Percentiles rank a stretch among this genome's conserved stretches.
phyloP scores from a whole-genome alignment of 2,113 vertebrate genomes.

The Cephalopterus ornatus region DNA sequence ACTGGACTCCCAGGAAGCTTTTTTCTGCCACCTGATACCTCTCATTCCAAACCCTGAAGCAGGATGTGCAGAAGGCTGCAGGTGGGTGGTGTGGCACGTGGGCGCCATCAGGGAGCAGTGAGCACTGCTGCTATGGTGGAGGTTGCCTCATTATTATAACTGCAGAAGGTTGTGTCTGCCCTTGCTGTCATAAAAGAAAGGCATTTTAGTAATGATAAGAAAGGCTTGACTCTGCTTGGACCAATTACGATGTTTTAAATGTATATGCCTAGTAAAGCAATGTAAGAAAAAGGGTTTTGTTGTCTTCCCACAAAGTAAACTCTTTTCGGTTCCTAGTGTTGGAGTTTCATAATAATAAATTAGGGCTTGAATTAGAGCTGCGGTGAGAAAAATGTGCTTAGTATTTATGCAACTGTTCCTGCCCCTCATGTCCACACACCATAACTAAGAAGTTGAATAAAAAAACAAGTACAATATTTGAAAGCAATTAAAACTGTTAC shows the following conservation, averaged over 20 bases:
- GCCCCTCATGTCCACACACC: not conserved
- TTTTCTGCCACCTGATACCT: not conserved
- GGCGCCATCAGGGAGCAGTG: accelerated
- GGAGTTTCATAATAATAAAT: not conserved
- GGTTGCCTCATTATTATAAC: not conserved
- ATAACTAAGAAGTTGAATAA: not conserved
- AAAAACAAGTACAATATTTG: not conserved
- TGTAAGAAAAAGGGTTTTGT: not conserved
- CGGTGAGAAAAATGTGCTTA: not conserved
- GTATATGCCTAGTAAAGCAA: not conserved
- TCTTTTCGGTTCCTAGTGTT: not conserved
- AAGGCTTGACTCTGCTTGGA: not conserved
- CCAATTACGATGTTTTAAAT: not conserved
- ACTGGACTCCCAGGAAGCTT: not conserved
- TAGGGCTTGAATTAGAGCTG: not conserved
- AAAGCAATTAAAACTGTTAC: not conserved
- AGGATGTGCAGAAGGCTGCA: not conserved
- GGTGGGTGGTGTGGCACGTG: not conserved
- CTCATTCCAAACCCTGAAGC: not conserved
- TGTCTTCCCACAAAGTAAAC: not conserved
- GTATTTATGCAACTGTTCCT: not conserved
- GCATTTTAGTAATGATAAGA: not conserved
- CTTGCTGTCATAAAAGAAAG: not conserved
- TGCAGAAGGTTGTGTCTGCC: not conserved
- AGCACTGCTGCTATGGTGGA: not conserved